These are phyloP conservation scores for Hylomyscus alleni DNA, from an alignment of 2,797 vertebrate genomes.

Conservation along the genomic window DNA sequence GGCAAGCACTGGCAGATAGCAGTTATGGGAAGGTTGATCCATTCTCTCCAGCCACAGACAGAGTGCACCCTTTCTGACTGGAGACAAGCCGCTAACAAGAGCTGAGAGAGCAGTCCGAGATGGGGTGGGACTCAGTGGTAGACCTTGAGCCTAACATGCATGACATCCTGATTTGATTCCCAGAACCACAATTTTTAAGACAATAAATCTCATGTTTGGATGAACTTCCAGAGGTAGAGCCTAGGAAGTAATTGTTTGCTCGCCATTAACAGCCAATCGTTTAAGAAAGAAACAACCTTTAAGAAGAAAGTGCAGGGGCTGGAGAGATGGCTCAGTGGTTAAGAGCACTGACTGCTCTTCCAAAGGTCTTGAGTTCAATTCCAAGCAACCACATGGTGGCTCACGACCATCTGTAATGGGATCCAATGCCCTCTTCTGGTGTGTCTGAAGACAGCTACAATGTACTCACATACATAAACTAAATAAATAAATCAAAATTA, in stretches of 20 bases:
- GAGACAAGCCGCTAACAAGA: background rate
- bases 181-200: background rate
- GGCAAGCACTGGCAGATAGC: background rate
- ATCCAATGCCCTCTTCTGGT: no score
- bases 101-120: background rate
- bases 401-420: no score
- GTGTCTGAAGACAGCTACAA: no score
- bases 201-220: background rate
- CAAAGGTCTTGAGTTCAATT: no score
- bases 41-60: background rate
- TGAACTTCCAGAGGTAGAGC: background rate
- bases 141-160: background rate
- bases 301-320: background rate
- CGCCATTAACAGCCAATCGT: background rate
- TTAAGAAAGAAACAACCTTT: constrained; percentile 7
- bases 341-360: no score
- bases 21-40: background rate
- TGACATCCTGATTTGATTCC: background rate
- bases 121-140: background rate
- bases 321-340: no score
- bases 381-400: no score
- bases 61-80: background rate
- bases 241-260: background rate
- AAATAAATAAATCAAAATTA: background rate
- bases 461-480: no score